These are phyloP conservation scores for Bactericera cockerelli DNA, from an alignment of 1,140 invertebrate genomes.

Conservation along the genomic window DNA sequence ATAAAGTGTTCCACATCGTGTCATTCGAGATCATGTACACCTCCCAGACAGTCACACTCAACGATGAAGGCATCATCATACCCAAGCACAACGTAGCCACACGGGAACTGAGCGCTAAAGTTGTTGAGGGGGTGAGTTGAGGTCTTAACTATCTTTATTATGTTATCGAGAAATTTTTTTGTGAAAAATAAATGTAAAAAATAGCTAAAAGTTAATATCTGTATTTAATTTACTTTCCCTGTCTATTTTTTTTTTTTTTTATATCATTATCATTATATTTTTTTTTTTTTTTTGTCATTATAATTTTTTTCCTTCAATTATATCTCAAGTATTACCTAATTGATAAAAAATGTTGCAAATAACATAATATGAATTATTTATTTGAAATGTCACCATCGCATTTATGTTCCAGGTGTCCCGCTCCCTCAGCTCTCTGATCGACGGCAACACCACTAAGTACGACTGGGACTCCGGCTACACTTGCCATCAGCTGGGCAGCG, in stretches of 20 bases:
- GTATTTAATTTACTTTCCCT: no score
- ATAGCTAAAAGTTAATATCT: no score
- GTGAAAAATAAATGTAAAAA: slow-evolving; percentile 10
- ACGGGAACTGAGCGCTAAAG: slow-evolving; percentile 68
- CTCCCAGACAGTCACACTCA: slow-evolving; percentile 50
- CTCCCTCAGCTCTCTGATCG: slow-evolving; percentile 83
- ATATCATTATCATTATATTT: slow-evolving; percentile 11
- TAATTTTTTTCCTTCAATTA: background rate
- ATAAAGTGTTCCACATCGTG: slow-evolving; percentile 89
- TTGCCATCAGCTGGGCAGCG: slow-evolving; percentile 93
- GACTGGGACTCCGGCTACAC: slow-evolving; percentile 99
- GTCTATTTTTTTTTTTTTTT: no score
- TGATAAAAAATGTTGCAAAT: background rate
- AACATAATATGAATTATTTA: slow-evolving; percentile 17
- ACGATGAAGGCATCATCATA: slow-evolving; percentile 37
- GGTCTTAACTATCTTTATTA: slow-evolving; percentile 34
- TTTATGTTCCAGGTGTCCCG: slow-evolving; percentile 39
- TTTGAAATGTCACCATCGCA: no score
- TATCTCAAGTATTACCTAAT: no score
- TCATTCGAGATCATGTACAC: slow-evolving; percentile 80
- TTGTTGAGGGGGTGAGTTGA: slow-evolving; percentile 69
- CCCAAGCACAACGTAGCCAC: slow-evolving; percentile 87
- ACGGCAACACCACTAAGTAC: slow-evolving; percentile 86
- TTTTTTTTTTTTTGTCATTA: slow-evolving; percentile 13
- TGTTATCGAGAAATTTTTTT: slow-evolving; percentile 31